A percentile compares a stretch with the other conserved stretches of the same genome.
Evolutionary conservation across 2,888 invertebrate genomes (phyloP).

Genomic region (Diabrotica balteata): DNA sequence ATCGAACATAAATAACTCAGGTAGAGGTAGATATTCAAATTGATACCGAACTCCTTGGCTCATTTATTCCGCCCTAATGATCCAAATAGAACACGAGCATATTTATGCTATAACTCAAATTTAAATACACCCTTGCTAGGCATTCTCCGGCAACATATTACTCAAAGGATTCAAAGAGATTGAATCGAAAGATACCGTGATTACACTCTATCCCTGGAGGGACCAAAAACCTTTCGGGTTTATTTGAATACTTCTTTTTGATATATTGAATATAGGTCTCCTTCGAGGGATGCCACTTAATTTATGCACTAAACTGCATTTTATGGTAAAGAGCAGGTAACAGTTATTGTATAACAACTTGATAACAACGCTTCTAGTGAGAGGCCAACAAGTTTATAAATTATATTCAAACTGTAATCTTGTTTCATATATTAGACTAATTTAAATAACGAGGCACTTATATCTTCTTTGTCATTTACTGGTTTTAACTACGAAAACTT

Average conservation of each 20-base stretch:
- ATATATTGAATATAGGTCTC: constrained; percentile 32
- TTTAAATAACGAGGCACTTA: too few species aligned
- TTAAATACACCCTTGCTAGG: constrained; percentile 33
- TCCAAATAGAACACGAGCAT: constrained; percentile 35
- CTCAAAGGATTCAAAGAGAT: constrained; percentile 34
- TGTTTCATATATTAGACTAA: too few species aligned
- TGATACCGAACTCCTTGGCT: constrained; percentile 27
- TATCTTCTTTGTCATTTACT: too few species aligned
- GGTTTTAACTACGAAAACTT: too few species aligned
- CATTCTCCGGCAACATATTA: constrained; percentile 29
- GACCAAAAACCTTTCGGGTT: constrained; percentile 29
- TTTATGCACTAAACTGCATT: background rate
- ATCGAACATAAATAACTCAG: constrained; percentile 26
- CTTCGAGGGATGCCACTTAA: background rate
- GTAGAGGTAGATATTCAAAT: constrained; percentile 36
- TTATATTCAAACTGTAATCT: too few species aligned
- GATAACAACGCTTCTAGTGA: too few species aligned
- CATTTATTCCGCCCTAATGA: constrained; percentile 33
- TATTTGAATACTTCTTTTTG: constrained; percentile 32
- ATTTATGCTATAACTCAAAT: constrained; percentile 32
- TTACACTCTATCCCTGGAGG: constrained; percentile 32
- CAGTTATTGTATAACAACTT: too few species aligned
- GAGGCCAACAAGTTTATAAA: too few species aligned
- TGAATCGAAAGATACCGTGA: constrained; percentile 35
- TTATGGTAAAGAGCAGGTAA: too few species aligned